These are phyloP conservation scores for Steinernema scapterisci DNA, from an alignment of 2,888 invertebrate species.

Conservation along the genomic window DNA sequence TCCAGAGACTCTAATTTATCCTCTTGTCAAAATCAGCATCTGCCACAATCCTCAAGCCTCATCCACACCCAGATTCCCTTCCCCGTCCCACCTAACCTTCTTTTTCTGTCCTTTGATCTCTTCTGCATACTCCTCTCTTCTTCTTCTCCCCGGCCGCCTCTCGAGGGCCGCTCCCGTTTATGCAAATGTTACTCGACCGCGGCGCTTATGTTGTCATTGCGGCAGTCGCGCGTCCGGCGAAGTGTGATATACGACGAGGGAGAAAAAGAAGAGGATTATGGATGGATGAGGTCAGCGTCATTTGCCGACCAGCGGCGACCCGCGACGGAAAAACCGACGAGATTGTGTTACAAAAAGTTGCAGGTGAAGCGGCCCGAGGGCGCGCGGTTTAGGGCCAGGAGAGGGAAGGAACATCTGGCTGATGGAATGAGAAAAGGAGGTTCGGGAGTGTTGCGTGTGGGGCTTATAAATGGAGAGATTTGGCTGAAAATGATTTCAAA, in stretches of 20 bases:
- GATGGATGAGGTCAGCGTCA: constrained; percentile 31
- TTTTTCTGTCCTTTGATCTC: constrained; percentile 5
- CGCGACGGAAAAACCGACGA: background rate
- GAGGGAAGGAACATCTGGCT: constrained; percentile 1
- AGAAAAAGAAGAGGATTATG: constrained; percentile 27
- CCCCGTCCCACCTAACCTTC: background rate
- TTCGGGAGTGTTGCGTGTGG: background rate
- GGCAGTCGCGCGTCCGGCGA: background rate
- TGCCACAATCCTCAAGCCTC: background rate
- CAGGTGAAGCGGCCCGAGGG: constrained; percentile 8
- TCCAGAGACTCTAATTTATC: background rate
- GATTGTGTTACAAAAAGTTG: constrained; percentile 30
- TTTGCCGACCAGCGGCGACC: constrained; percentile 14
- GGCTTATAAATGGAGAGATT: background rate
- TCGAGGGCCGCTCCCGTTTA: constrained; percentile 16
- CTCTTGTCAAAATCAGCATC: no score
- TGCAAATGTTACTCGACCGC: constrained; percentile 32
- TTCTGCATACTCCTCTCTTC: constrained; percentile 16
- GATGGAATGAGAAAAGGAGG: background rate
- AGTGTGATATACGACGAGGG: background rate
- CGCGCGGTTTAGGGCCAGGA: background rate
- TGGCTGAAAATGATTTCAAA: no score
- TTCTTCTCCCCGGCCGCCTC: background rate
- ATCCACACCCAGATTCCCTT: background rate
- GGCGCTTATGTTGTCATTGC: constrained; percentile 29